Conservation (phyloP, 2,888 invertebrate genomes). For the Drosophila infuscata region DNA sequence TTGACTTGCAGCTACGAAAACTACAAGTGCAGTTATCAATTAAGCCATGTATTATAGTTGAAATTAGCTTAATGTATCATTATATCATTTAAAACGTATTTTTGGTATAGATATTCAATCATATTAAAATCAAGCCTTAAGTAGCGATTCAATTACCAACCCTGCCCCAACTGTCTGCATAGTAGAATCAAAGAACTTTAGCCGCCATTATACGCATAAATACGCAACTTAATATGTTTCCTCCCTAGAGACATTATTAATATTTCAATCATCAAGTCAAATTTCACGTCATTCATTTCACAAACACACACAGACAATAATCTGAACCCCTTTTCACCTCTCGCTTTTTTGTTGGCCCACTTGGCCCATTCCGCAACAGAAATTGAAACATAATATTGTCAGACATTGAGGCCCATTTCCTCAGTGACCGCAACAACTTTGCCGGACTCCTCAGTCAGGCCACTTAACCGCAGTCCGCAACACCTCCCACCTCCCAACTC, state of each 20-base stretch:
- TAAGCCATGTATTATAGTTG: neutral
- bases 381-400: slow-evolving; percentile 81
- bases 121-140: neutral
- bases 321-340: neutral
- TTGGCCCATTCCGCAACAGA: slow-evolving; percentile 43
- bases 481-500: slow-evolving; percentile 4
- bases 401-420: slow-evolving; percentile 82
- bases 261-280: slow-evolving; percentile 65
- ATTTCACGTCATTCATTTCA: slow-evolving; percentile 38
- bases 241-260: slow-evolving; percentile 36
- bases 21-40: neutral
- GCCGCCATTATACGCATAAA: slow-evolving; percentile 3
- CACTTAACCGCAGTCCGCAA: slow-evolving; percentile 69
- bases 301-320: slow-evolving; percentile 7
- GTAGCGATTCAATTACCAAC: neutral
- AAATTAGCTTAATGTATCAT: neutral
- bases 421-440: slow-evolving; percentile 76
- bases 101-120: neutral
- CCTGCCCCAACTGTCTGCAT: neutral
- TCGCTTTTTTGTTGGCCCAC: neutral
- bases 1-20: neutral
- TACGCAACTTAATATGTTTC: slow-evolving; percentile 37
- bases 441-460: slow-evolving; percentile 36
- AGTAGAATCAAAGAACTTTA: slow-evolving; percentile 31
- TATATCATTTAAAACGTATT: neutral